Evolutionary conservation across 2,888 invertebrate genomes (phyloP), one percentile per base, ranked within the genome.

Genomic region (Orthosia gothica): DNA sequence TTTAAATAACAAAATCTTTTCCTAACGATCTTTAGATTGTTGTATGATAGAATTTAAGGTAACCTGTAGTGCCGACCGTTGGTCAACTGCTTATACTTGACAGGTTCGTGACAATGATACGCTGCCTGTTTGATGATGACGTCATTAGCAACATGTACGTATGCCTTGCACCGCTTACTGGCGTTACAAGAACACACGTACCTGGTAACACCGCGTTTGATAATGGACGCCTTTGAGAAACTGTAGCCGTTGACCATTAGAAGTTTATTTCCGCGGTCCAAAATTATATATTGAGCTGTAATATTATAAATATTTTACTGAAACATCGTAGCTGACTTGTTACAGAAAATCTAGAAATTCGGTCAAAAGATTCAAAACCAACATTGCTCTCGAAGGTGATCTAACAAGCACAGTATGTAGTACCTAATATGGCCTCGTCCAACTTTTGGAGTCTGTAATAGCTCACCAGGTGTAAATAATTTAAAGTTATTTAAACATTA

Each of bases 271-370:
- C 91, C 90, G 3, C 72, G 47, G 3, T 47, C 26, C 68, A 84
- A 78, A n/a, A 67, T 78, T 20, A 91, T 87, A 67, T 84, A 87
- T 40, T 78, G 55, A 9, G 84, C 91, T 91, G 82, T 47, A 83
- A 66, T 50, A 12, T 20, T 40, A 70, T 40, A 49, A 62, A 47
- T 54, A 12, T 20, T 54, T 54, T 54, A 54, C 5, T 54, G 23
- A 20, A 20, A 12, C 5, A 12, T 54, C 13, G 20, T 54, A 20
- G 12, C 20, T 54, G 5, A 1, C 0, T 54, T 12, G 4, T 11
- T 54, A 20, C 3, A 54, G n/a, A 20, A 54, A 54, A 40, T 40
- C 40, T 40, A 40, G 9, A 40, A 40, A 40, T 7, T 1, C 0
- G 40, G 40, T 40, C 40, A 40, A 40, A 40, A 40, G 40, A 9